Percentiles rank a stretch among this genome's conserved stretches.
These are phyloP conservation scores for Zootoca vivipara DNA, from an alignment of 2,113 vertebrate species.

Conservation along the genomic window DNA sequence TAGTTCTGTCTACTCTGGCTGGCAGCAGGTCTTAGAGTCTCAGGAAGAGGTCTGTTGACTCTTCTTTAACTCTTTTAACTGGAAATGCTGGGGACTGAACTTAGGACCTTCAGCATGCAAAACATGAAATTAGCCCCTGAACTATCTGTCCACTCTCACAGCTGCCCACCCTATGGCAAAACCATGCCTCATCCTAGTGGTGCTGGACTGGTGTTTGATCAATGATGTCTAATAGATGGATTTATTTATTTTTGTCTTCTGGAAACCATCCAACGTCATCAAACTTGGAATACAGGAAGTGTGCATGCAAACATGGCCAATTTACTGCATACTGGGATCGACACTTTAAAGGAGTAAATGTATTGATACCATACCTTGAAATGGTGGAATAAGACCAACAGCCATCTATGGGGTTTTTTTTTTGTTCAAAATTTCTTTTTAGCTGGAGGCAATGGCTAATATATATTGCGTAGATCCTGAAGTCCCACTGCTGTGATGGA, in stretches of 20 bases:
- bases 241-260: not conserved
- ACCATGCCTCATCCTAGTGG: no score
- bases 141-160: not conserved
- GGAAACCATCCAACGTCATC: not conserved
- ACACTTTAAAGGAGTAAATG: not conserved
- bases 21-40: not conserved
- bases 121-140: not conserved
- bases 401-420: no score
- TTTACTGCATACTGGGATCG: not conserved
- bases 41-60: not conserved
- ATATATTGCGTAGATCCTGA: no score
- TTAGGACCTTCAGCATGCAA: not conserved
- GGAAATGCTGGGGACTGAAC: no score
- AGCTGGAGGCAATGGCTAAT: no score
- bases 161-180: not conserved
- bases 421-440: no score
- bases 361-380: not conserved
- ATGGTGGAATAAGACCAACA: not conserved
- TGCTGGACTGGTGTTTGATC: not conserved
- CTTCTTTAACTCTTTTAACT: not conserved
- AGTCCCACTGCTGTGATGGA: no score
- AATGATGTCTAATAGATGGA: not conserved
- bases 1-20: not conserved
- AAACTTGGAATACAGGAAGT: not conserved
- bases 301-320: not conserved